phyloP scores from a whole-genome alignment of 2,113 vertebrate species.

The Amblyornis subalaris region DNA sequence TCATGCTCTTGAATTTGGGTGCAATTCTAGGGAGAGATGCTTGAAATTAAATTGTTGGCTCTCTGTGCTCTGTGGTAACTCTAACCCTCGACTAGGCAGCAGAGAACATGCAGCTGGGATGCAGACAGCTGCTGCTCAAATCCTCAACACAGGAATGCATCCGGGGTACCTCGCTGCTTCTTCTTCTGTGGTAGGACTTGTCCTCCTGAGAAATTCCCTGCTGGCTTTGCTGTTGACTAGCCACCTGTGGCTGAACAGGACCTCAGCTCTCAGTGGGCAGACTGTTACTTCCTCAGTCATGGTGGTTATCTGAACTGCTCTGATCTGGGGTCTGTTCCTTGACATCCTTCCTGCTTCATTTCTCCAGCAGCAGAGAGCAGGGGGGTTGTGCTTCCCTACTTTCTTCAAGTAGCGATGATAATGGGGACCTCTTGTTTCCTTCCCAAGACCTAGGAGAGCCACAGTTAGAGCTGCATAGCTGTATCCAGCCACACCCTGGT shows the following conservation, averaged over 20 bases:
- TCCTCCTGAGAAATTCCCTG: background rate
- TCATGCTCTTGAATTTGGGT: background rate
- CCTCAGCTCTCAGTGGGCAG: background rate
- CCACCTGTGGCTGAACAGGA: background rate
- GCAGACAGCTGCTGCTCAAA: background rate
- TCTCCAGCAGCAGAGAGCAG: background rate
- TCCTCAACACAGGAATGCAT: background rate
- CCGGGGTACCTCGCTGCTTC: background rate
- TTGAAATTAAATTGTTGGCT: constrained; percentile 21
- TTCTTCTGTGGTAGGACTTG: background rate
- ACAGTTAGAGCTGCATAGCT: background rate
- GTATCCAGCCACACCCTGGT: background rate
- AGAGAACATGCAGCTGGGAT: background rate
- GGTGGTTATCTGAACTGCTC: background rate
- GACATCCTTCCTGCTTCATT: background rate
- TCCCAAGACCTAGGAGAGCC: background rate
- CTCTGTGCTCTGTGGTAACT: background rate
- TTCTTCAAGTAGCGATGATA: background rate
- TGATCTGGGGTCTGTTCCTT: background rate
- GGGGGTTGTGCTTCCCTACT: background rate
- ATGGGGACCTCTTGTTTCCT: background rate
- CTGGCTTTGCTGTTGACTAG: background rate
- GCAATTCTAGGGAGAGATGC: background rate
- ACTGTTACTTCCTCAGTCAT: background rate
- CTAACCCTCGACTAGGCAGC: background rate